Conservation (phyloP, 2,888 invertebrate species). For the Atrina japonica region DNA sequence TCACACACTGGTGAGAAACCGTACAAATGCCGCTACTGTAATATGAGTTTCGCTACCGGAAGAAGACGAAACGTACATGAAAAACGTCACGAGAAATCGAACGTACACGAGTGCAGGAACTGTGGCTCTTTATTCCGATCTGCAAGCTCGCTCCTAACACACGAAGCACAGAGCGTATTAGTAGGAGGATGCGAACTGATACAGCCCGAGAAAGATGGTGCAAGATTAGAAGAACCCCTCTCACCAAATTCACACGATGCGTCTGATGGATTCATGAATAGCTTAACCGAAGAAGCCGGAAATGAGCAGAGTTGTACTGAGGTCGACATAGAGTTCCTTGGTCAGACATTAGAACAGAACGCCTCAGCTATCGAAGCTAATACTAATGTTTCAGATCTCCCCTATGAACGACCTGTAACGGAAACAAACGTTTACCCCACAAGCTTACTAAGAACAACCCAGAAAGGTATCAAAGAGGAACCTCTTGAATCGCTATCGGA, state of each 20-base stretch:
- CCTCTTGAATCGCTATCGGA: background rate
- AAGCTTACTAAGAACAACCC: constrained; percentile 15
- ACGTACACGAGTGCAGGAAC: constrained; percentile 31
- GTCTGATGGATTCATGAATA: background rate
- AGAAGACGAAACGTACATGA: constrained; percentile 38
- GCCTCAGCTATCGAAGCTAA: background rate
- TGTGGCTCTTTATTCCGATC: constrained; percentile 33
- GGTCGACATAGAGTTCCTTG: constrained; percentile 28
- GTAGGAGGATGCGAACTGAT: constrained; percentile 28
- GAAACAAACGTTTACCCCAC: constrained; percentile 26
- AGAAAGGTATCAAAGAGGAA: constrained; percentile 29
- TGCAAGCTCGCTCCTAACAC: constrained; percentile 23
- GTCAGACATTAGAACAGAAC: constrained; percentile 7
- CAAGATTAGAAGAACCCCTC: background rate
- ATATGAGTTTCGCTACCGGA: constrained; percentile 31
- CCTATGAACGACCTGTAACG: constrained; percentile 1
- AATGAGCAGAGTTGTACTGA: background rate
- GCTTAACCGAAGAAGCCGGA: background rate
- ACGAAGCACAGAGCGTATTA: constrained; percentile 29
- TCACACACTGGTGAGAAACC: constrained; percentile 37
- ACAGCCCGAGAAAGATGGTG: background rate
- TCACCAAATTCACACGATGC: background rate
- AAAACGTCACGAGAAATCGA: constrained; percentile 32
- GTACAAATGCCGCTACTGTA: constrained; percentile 44
- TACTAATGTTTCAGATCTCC: too few species aligned